Conservation (phyloP, 2,888 invertebrate genomes). For the Athalia circularis region DNA sequence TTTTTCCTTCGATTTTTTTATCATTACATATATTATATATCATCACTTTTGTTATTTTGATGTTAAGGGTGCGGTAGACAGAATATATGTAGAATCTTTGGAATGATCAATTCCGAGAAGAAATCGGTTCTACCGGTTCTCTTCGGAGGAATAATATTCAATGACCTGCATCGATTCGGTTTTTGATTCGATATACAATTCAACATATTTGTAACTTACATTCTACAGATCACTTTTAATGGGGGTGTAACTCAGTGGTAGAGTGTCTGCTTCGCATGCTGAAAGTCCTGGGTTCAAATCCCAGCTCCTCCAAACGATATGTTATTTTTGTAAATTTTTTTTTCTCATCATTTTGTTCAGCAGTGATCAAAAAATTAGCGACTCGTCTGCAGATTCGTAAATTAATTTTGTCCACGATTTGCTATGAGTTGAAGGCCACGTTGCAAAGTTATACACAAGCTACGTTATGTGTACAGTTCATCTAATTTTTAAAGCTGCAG, state of each 20-base stretch:
- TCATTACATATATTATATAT: not conserved
- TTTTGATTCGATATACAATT: not conserved
- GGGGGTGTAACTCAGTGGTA: slow-evolving; percentile 46
- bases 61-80: not conserved
- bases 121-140: not conserved
- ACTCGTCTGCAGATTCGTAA: not conserved
- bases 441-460: too few relatives aligned
- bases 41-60: slow-evolving; percentile 6
- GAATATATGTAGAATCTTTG: not conserved
- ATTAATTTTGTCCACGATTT: too few relatives aligned
- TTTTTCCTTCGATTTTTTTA: not conserved
- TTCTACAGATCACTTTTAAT: not conserved
- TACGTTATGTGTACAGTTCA: too few relatives aligned
- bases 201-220: not conserved
- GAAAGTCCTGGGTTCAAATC: slow-evolving; percentile 47
- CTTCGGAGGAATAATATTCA: not conserved
- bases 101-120: not conserved
- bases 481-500: too few relatives aligned
- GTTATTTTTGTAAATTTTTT: slow-evolving; percentile 3
- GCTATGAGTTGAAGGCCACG: too few relatives aligned
- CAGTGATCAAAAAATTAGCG: not conserved
- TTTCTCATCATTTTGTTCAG: not conserved
- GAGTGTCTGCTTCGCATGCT: slow-evolving; percentile 46
- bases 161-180: too few relatives aligned
- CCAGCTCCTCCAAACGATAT: slow-evolving; percentile 45